Evolutionary conservation across 2,888 invertebrate genomes (phyloP).

Genomic region (Calephelis perditalis): DNA sequence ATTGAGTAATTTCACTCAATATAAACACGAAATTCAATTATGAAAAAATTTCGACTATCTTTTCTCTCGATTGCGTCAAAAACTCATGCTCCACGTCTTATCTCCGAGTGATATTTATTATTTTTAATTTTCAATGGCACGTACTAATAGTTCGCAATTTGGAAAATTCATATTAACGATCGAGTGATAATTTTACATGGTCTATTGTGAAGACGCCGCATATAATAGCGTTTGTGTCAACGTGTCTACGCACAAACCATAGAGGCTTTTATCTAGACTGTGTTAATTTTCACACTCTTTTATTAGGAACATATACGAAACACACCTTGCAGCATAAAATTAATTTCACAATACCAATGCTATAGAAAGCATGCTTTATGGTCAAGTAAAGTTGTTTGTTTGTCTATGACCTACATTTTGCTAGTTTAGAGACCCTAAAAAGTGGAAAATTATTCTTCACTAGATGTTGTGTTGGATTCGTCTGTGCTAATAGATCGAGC

Average conservation of each 20-base stretch:
- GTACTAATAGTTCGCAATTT: not conserved
- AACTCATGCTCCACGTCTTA: too few species aligned
- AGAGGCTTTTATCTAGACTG: conserved; percentile 26
- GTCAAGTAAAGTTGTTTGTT: not conserved
- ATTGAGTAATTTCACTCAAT: too few species aligned
- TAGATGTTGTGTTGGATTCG: too few species aligned
- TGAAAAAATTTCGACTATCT: too few species aligned
- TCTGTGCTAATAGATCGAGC: too few species aligned
- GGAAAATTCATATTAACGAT: conserved; percentile 3
- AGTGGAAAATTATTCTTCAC: not conserved
- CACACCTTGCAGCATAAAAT: conserved; percentile 21
- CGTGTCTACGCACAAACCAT: not conserved
- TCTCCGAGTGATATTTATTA: too few species aligned
- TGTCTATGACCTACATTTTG: conserved; percentile 1
- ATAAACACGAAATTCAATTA: too few species aligned
- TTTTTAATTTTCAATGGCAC: too few species aligned
- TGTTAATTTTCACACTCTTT: conserved; percentile 30
- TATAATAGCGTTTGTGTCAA: not conserved
- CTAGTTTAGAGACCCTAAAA: not conserved
- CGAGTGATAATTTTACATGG: conserved; percentile 5
- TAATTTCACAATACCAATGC: conserved; percentile 27
- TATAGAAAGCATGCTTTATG: conserved; percentile 14
- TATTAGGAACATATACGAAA: conserved; percentile 23
- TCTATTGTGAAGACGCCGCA: not conserved
- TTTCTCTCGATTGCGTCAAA: too few species aligned